phyloP scores from a whole-genome alignment of 2,888 invertebrate genomes.

The Poecilus cupreus region DNA sequence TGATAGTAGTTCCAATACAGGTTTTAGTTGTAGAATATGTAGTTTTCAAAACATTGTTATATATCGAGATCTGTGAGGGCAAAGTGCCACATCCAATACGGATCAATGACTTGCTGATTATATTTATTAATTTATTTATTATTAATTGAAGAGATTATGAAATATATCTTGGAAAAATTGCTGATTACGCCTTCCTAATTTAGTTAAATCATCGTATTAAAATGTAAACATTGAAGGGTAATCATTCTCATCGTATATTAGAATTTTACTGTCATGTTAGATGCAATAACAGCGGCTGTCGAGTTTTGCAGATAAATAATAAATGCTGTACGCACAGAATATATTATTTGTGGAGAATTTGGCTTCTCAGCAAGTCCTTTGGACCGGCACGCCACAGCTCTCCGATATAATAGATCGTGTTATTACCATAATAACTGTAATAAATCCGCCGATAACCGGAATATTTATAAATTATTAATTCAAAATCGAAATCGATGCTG shows the following conservation, averaged over 20 bases:
- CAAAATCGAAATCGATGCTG: conserved; percentile 49
- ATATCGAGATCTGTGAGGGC: no score
- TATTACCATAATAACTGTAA: conserved; percentile 56
- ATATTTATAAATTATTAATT: conserved; percentile 57
- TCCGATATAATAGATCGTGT: conserved; percentile 43
- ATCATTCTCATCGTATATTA: not conserved
- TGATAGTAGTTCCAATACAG: no score
- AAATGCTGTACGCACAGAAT: conserved; percentile 35
- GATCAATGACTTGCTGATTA: no score
- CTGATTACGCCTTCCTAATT: not conserved
- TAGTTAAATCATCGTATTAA: not conserved
- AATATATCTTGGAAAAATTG: not conserved
- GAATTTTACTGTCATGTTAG: not conserved
- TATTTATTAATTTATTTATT: no score
- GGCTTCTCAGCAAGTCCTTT: conserved; percentile 12
- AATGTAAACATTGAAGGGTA: not conserved
- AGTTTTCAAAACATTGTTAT: no score
- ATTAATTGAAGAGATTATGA: no score
- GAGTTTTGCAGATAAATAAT: conserved; percentile 8
- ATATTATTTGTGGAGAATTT: conserved; percentile 13
- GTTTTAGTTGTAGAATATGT: no score
- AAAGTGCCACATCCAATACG: no score
- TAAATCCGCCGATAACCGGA: conserved; percentile 52
- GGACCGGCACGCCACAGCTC: conserved; percentile 31
- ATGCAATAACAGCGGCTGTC: conserved; percentile 2